Conservation (phyloP, 2,797 vertebrate genomes). For the Manis javanica region DNA sequence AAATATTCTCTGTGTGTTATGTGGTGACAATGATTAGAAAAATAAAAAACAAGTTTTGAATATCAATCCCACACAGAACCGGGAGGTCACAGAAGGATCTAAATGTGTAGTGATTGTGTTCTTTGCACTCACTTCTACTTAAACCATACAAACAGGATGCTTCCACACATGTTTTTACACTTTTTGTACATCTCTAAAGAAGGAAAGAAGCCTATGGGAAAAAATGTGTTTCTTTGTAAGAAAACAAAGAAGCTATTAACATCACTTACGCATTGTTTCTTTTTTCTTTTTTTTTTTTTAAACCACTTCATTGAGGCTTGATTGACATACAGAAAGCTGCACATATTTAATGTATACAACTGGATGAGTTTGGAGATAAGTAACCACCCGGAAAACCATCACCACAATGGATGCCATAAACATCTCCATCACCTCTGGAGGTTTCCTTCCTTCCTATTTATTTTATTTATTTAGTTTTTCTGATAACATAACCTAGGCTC, state of each 20-base stretch:
- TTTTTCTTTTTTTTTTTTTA: background rate
- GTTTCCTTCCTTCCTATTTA: background rate
- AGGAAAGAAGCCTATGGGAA: background rate
- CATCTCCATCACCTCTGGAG: background rate
- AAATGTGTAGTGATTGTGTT: accelerated
- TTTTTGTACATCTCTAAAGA: background rate
- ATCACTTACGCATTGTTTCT: background rate
- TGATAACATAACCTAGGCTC: background rate
- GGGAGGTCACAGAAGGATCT: accelerated
- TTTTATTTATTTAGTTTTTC: background rate
- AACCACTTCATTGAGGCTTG: background rate
- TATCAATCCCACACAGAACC: accelerated
- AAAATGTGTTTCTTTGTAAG: background rate
- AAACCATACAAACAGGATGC: background rate
- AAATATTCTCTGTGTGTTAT: background rate
- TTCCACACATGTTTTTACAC: background rate
- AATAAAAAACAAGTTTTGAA: accelerated
- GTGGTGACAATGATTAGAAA: background rate
- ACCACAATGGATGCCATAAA: background rate
- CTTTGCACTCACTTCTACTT: accelerated
- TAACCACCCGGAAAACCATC: background rate
- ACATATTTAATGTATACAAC: accelerated
- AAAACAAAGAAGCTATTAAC: background rate
- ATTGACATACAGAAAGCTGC: no score
- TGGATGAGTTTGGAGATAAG: background rate